These are phyloP conservation scores for Sardinella longiceps DNA, from an alignment of 2,797 vertebrate species.

Conservation along the genomic window DNA sequence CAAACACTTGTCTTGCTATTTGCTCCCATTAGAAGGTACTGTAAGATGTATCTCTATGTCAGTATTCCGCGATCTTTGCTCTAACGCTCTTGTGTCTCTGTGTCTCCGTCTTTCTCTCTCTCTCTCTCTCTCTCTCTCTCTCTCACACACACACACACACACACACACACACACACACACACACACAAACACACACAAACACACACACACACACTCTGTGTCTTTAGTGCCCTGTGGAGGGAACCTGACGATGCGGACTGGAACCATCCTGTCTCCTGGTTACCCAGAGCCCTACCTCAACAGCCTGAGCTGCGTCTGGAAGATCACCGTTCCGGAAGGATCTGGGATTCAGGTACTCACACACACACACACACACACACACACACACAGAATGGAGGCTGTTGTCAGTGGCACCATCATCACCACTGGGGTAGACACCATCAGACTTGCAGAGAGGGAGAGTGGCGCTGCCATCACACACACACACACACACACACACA, in stretches of 20 bases:
- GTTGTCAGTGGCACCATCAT: background rate
- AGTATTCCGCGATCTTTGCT: no score
- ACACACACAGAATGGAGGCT: background rate
- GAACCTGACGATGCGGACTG: conserved; percentile 91
- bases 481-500: no score
- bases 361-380: background rate
- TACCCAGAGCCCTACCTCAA: conserved; percentile 98
- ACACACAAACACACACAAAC: no score
- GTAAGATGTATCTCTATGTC: no score
- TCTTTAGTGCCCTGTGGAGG: conserved; percentile 92
- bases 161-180: conserved; percentile 30
- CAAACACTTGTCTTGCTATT: no score
- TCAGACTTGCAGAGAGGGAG: conserved; percentile 13
- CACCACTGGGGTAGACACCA: conserved; percentile 6
- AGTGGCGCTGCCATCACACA: no score
- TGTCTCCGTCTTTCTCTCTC: conserved; percentile 40
- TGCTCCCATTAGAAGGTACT: no score
- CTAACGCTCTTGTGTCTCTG: no score
- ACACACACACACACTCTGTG: conserved; percentile 26
- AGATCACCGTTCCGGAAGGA: conserved; percentile 94
- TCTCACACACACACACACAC: conserved; percentile 36
- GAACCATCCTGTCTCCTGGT: conserved; percentile 95
- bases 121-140: conserved; percentile 26
- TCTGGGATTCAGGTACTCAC: conserved; percentile 92
- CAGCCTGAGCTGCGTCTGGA: conserved; percentile 98